Percentiles rank a stretch among this genome's conserved stretches.
Evolutionary conservation across 2,113 vertebrate species (phyloP).

Genomic region (Polyodon spathula): DNA sequence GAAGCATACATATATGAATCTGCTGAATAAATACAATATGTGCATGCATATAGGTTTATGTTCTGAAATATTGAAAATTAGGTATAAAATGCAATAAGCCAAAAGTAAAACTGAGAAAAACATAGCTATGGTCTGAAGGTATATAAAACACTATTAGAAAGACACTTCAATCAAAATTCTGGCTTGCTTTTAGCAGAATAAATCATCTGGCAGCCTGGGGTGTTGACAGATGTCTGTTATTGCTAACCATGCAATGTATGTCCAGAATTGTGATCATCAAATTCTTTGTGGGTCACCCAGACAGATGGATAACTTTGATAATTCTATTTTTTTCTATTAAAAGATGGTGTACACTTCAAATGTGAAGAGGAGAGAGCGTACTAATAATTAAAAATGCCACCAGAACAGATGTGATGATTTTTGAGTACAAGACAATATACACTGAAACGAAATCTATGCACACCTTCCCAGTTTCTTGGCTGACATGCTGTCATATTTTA

Average conservation of each 20-base stretch:
- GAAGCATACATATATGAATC: too few species aligned
- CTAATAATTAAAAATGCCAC: too few species aligned
- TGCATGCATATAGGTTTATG: too few species aligned
- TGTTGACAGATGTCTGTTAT: constrained; percentile 32
- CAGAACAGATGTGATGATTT: too few species aligned
- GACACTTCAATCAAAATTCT: constrained; percentile 21
- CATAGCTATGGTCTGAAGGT: constrained; percentile 19
- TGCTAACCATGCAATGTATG: constrained; percentile 16
- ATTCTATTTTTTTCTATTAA: constrained; percentile 15
- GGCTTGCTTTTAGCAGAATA: constrained; percentile 12
- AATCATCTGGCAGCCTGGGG: constrained; percentile 25
- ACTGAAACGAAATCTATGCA: too few species aligned
- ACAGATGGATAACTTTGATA: constrained; percentile 19
- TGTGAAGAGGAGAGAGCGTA: constrained; percentile 7
- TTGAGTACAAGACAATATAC: too few species aligned
- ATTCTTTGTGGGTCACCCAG: constrained; percentile 22
- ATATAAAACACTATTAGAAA: constrained; percentile 28
- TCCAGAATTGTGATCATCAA: constrained; percentile 29
- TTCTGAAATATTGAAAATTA: too few species aligned
- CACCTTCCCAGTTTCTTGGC: too few species aligned
- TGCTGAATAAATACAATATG: too few species aligned
- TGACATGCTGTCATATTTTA: too few species aligned
- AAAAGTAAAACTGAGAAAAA: neutral
- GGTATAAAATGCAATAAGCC: too few species aligned
- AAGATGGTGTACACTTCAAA: constrained; percentile 1